Base-by-base conservation (phyloP, 2,113 vertebrate genomes). In the Dromiciops gliroides region DNA sequence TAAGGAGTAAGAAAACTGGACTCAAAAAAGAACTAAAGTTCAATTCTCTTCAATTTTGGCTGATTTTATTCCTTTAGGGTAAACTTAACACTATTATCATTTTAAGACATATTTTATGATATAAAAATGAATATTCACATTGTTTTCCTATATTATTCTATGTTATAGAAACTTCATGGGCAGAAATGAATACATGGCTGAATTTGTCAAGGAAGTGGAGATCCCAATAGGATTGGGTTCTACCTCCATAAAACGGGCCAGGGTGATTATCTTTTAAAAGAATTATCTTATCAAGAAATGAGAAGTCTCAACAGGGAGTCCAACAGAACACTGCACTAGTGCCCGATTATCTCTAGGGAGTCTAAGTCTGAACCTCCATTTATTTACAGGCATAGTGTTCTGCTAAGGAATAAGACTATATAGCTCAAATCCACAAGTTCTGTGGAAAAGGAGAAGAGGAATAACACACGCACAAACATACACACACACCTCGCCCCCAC, bases 51-150 rank as follows among this genome's bases (percentile, higher is more conserved):
- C 95, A 53, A 47, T 49, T 94, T 91, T 28, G 94, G 52, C 19
- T 60, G 44, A 10, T 37, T 48, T 26, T 89, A 8, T 51, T 95
- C 31, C 48, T 93, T 50, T 94, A 19, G 19, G 52, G 31, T 90
- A 56, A n/a, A 16, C 48, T 90, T 28, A 91, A 75, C 7, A 12
- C 51, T n/a, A 44, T 5, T 51, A 67, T 83, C n/a, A 92, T 67
- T 95, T 94, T 53, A 95, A 92, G 47, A 48, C 94, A n/a, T 25
- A 93, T 60, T 95, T 92, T n/a, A 89, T 96, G 67, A 93, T 75
- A 24, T 51, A 56, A 83, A 83, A 83, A 56, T 56, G n/a, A 37
- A 67, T 14, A 83, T 44, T 83, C 5, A 83, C 6, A 22, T 44
- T 44, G 31, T n/a, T 75, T 14, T 75, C 37, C 31, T 75, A n/a